Conservation (phyloP, 2,888 invertebrate species). For the Scelioninae gen. 1 region DNA sequence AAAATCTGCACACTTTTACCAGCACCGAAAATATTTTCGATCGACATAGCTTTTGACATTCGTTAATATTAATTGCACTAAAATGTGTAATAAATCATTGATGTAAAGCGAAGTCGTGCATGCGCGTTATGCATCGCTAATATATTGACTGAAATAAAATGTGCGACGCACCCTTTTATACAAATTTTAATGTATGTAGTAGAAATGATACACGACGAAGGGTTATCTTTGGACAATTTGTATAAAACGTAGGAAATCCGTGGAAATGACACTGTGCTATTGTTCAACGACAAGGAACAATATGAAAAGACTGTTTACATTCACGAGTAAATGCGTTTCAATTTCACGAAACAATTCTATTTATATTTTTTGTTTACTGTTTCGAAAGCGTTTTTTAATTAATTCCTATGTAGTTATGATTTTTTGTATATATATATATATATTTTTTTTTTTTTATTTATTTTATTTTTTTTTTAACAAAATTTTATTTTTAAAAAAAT, state of each 20-base stretch:
- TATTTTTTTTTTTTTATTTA: too few species aligned
- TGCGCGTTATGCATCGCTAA: constrained; percentile 50
- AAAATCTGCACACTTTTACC: too few species aligned
- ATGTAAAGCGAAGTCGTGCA: constrained; percentile 36
- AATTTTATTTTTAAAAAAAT: too few species aligned
- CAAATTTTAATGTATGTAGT: constrained; percentile 70
- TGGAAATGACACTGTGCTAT: constrained; percentile 56
- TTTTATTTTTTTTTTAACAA: too few species aligned
- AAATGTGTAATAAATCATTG: constrained; percentile 57
- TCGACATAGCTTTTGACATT: constrained; percentile 31
- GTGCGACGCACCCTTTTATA: constrained; percentile 65
- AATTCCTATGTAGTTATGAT: too few species aligned
- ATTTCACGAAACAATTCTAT: constrained; percentile 15
- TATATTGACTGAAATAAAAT: constrained; percentile 66
- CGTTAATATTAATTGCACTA: constrained; percentile 57
- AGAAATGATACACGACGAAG: constrained; percentile 65
- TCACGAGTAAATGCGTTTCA: constrained; percentile 40
- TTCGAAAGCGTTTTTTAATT: constrained; percentile 25
- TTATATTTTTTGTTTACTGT: constrained; percentile 2
- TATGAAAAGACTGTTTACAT: constrained; percentile 54
- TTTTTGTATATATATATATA: too few species aligned
- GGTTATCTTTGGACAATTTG: constrained; percentile 66
- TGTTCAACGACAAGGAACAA: constrained; percentile 61
- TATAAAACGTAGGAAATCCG: constrained; percentile 61
- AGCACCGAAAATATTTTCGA: too few species aligned